phyloP scores from a whole-genome alignment of 2,113 vertebrate genomes.

The Emydura subglobosa region DNA sequence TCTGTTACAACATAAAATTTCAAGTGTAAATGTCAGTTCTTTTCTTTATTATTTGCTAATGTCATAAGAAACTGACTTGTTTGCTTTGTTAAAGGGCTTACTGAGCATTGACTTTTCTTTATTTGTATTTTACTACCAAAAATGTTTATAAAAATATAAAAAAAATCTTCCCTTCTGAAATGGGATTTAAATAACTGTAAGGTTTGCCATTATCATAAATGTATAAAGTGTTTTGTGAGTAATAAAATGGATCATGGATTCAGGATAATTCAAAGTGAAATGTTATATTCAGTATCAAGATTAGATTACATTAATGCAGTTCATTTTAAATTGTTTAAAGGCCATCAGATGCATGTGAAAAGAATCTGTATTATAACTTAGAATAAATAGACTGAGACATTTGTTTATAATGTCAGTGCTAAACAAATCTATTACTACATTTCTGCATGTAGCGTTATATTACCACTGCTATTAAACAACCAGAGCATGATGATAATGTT shows the following conservation, averaged over 20 bases:
- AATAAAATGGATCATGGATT: slow-evolving; percentile 90
- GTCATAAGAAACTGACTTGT: slow-evolving; percentile 85
- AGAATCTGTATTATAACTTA: slow-evolving; percentile 87
- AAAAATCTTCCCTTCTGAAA: slow-evolving; percentile 81
- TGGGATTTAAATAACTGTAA: slow-evolving; percentile 87
- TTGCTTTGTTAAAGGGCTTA: slow-evolving; percentile 88
- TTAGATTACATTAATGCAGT: slow-evolving; percentile 88
- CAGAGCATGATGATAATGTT: slow-evolving; percentile 79
- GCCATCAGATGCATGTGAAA: slow-evolving; percentile 85
- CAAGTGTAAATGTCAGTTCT: slow-evolving; percentile 89
- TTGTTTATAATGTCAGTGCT: slow-evolving; percentile 87
- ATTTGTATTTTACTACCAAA: slow-evolving; percentile 85
- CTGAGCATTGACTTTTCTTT: slow-evolving; percentile 82
- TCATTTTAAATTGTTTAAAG: slow-evolving; percentile 89
- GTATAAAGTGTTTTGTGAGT: slow-evolving; percentile 86
- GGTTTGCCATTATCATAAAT: slow-evolving; percentile 86
- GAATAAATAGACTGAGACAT: slow-evolving; percentile 89
- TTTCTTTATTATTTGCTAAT: slow-evolving; percentile 88
- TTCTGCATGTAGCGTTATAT: slow-evolving; percentile 81
- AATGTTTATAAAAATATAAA: slow-evolving; percentile 81
- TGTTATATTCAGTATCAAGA: slow-evolving; percentile 87
- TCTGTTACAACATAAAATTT: slow-evolving; percentile 86
- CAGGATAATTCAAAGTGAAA: slow-evolving; percentile 90
- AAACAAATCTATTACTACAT: slow-evolving; percentile 86
- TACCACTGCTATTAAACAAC: slow-evolving; percentile 83